phyloP scores from a whole-genome alignment of 2,888 invertebrate species.

The Dysmachus trigonus region DNA sequence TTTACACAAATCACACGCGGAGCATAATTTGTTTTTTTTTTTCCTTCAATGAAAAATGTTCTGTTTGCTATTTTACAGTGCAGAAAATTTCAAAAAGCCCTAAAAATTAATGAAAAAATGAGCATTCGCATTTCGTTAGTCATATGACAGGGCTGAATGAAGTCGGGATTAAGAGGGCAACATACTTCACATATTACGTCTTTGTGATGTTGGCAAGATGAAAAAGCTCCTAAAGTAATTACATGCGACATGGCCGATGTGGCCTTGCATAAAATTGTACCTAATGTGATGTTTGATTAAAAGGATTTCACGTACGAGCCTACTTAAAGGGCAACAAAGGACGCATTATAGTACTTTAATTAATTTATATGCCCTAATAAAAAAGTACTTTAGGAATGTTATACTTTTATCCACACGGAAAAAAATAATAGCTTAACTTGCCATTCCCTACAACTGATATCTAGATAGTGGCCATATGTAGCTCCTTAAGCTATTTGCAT shows the following conservation, averaged over 20 bases:
- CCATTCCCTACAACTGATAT: too few relatives aligned
- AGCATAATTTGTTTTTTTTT: neutral
- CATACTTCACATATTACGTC: neutral
- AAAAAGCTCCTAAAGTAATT: neutral
- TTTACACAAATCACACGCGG: neutral
- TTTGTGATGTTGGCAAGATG: neutral
- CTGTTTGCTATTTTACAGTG: neutral
- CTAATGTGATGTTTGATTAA: too few relatives aligned
- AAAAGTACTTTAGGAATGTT: too few relatives aligned
- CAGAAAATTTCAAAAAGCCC: neutral
- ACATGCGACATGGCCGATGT: neutral
- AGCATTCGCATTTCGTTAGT: neutral
- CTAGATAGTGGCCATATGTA: too few relatives aligned
- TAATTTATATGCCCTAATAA: too few relatives aligned
- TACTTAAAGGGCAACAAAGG: too few relatives aligned
- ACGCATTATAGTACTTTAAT: neutral
- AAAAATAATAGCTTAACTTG: too few relatives aligned
- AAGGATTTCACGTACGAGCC: too few relatives aligned
- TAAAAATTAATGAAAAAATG: neutral
- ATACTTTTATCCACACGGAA: too few relatives aligned
- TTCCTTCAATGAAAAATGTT: neutral
- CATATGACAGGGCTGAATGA: neutral
- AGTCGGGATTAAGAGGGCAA: neutral
- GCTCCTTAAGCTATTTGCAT: too few relatives aligned
- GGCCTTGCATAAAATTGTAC: neutral